Conservation (phyloP, 1,140 invertebrate genomes). For the Streblospio benedicti region DNA sequence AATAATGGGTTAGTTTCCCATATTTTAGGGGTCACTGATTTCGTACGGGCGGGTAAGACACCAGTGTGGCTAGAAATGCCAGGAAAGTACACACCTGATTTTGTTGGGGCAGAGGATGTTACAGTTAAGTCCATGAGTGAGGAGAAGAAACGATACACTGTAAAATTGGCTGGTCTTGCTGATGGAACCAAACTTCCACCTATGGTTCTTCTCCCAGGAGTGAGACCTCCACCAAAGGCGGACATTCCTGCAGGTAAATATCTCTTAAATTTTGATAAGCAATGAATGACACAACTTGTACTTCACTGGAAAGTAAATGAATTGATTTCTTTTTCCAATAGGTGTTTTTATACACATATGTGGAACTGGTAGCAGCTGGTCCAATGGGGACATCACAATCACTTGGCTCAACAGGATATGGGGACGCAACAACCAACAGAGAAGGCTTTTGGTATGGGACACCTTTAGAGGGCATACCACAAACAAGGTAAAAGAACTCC, state of each 20-base stretch:
- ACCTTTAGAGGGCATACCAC: background rate
- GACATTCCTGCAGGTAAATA: background rate
- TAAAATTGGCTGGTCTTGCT: background rate
- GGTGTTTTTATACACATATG: conserved; percentile 4
- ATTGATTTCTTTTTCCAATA: background rate
- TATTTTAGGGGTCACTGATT: too few relatives aligned
- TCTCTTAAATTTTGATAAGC: background rate
- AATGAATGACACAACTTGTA: background rate
- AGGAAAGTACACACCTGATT: background rate
- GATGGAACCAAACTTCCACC: background rate
- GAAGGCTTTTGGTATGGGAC: background rate
- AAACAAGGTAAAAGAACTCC: background rate
- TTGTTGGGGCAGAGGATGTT: background rate
- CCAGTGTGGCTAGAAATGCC: too few relatives aligned
- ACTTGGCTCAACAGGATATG: background rate
- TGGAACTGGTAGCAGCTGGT: background rate
- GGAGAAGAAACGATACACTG: background rate
- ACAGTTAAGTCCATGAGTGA: background rate
- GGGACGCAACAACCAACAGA: background rate
- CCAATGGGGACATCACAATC: background rate
- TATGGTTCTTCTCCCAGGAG: conserved; percentile 1
- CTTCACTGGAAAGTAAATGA: background rate
- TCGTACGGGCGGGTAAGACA: too few relatives aligned
- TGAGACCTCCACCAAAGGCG: background rate
- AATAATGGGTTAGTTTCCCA: too few relatives aligned